Conservation (phyloP, 2,113 vertebrate species). For the Labeo rohita region DNA sequence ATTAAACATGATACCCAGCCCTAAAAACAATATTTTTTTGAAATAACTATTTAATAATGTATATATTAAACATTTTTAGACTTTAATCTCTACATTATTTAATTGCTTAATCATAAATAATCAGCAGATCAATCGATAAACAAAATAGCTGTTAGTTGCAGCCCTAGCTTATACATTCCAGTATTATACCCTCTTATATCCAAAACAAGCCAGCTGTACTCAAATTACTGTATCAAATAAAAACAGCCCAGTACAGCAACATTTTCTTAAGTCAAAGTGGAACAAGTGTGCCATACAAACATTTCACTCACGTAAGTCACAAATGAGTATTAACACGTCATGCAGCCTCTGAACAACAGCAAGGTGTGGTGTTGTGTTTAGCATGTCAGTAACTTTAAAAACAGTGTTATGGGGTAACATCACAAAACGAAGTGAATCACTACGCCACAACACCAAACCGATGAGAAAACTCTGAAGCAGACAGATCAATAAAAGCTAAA, state of each 20-base stretch:
- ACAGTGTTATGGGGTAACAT: constrained; percentile 50
- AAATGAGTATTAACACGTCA: constrained; percentile 53
- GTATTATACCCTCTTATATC: not conserved
- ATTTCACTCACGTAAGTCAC: constrained; percentile 36
- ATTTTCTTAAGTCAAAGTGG: constrained; percentile 13
- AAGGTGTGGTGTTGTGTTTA: constrained; percentile 46
- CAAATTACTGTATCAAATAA: not conserved
- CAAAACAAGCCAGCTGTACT: not conserved
- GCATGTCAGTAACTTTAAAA: constrained; percentile 41
- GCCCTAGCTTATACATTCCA: not conserved
- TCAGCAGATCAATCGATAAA: not conserved
- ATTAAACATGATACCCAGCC: too few relatives aligned
- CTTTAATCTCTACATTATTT: not conserved
- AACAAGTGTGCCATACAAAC: constrained; percentile 17
- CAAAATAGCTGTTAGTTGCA: not conserved
- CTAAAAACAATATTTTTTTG: too few relatives aligned
- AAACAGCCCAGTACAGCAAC: not conserved
- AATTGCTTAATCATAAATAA: not conserved
- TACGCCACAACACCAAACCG: constrained; percentile 46
- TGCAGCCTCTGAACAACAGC: constrained; percentile 53
- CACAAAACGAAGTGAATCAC: constrained; percentile 59
- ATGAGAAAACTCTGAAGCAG: constrained; percentile 53
- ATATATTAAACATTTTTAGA: too few relatives aligned
- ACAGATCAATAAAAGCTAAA: constrained; percentile 40
- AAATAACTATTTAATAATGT: too few relatives aligned